Conservation (phyloP, 2,888 invertebrate genomes). For the Temnothorax ravouxi region DNA sequence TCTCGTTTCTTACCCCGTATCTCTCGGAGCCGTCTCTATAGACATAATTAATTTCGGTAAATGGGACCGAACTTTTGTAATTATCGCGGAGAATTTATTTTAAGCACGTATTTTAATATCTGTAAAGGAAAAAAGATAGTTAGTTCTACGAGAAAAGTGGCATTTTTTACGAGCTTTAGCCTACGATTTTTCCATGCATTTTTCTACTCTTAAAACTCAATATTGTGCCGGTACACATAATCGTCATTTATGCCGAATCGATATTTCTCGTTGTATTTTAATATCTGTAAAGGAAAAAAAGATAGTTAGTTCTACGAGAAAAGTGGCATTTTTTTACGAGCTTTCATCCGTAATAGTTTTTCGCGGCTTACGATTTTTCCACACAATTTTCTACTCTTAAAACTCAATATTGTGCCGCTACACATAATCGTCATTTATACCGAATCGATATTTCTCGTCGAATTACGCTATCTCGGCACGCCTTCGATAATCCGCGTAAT, state of each 20-base stretch:
- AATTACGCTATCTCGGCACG: conserved; percentile 8
- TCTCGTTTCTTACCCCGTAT: not conserved
- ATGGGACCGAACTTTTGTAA: conserved; percentile 3
- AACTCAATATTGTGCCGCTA: no score
- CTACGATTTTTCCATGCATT: not conserved
- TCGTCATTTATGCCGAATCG: no score
- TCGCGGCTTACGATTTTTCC: not conserved
- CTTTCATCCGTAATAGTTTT: not conserved
- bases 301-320: not conserved
- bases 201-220: not conserved
- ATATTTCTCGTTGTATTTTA: conserved; percentile 23
- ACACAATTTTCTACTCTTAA: not conserved
- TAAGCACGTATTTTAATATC: conserved; percentile 6
- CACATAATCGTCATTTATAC: no score
- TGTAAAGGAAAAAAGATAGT: not conserved
- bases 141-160: not conserved
- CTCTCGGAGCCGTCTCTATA: not conserved
- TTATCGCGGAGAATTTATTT: not conserved
- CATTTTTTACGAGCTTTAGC: not conserved
- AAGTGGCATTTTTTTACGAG: not conserved
- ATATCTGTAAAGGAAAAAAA: not conserved
- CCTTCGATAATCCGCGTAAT: conserved; percentile 19
- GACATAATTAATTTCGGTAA: conserved; percentile 12
- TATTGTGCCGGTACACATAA: no score
- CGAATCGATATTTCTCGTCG: conserved; percentile 24